These are phyloP conservation scores for Amblyjoppa fuscipennis DNA, from an alignment of 2,888 invertebrate species.

Conservation along the genomic window DNA sequence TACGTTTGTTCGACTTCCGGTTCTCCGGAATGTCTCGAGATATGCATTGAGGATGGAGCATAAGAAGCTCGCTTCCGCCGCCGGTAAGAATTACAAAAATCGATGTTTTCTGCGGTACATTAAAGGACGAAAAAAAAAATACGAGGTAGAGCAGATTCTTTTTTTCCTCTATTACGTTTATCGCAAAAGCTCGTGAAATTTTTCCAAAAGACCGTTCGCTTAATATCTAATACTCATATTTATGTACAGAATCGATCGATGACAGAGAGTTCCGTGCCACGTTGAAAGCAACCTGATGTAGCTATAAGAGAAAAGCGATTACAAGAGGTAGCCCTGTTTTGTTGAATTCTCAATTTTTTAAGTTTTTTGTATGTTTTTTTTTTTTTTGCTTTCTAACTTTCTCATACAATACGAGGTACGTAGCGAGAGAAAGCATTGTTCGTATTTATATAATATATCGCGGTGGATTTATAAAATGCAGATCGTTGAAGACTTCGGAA, in stretches of 20 bases:
- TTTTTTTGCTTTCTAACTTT: background rate
- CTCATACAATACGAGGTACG: background rate
- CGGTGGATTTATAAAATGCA: constrained; percentile 83
- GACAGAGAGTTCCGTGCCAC: constrained; percentile 17
- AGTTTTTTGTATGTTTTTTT: background rate
- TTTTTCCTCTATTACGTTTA: constrained; percentile 14
- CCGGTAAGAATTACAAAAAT: background rate
- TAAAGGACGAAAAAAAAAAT: background rate
- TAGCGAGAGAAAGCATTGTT: background rate
- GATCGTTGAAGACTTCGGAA: constrained; percentile 83
- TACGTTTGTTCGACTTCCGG: no score
- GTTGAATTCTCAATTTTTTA: background rate
- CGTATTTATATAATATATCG: constrained; percentile 74
- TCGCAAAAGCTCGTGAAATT: constrained; percentile 48
- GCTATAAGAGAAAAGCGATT: constrained; percentile 12
- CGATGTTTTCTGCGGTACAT: background rate
- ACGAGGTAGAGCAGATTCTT: background rate
- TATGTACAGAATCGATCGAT: constrained; percentile 39
- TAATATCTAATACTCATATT: constrained; percentile 38
- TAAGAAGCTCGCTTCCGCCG: background rate
- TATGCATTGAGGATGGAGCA: background rate
- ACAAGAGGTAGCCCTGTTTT: background rate
- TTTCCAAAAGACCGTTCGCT: constrained; percentile 35
- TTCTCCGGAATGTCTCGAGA: background rate
- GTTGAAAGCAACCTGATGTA: constrained; percentile 37